Conservation (phyloP, 37 sponge, comb jelly and placozoan genomes). For the Lycopodina hypogea region DNA sequence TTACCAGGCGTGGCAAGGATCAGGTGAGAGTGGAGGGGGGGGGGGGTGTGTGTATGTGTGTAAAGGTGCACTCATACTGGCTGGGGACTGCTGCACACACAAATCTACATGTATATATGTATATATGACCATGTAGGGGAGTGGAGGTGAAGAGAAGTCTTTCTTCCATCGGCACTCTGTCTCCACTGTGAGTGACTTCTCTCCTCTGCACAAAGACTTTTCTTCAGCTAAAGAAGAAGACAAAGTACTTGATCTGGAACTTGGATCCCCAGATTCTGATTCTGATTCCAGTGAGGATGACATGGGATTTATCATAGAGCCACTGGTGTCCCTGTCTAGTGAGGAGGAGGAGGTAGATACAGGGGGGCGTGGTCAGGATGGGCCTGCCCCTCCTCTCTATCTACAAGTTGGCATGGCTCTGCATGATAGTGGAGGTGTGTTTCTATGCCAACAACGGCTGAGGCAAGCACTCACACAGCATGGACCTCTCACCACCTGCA, state of each 20-base stretch:
- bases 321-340: background rate
- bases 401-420: background rate
- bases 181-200: too few relatives aligned
- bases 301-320: background rate
- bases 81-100: too few relatives aligned
- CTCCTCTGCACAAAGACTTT: too few relatives aligned
- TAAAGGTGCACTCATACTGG: too few relatives aligned
- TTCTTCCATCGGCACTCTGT: background rate
- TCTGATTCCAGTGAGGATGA: slow-evolving; percentile 12
- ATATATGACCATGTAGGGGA: background rate
- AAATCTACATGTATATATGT: too few relatives aligned
- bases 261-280: background rate
- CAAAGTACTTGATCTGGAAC: background rate
- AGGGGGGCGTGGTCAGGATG: background rate
- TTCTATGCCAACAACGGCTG: background rate
- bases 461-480: too few relatives aligned
- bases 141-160: background rate
- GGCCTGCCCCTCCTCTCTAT: background rate
- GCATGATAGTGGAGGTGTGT: background rate
- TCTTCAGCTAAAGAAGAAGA: background rate
- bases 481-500: background rate
- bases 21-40: too few relatives aligned
- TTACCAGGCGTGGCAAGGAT: background rate
- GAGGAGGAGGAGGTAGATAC: background rate
- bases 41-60: too few relatives aligned